Conservation (phyloP, 2,113 vertebrate genomes). For the Typhlomys cinereus region DNA sequence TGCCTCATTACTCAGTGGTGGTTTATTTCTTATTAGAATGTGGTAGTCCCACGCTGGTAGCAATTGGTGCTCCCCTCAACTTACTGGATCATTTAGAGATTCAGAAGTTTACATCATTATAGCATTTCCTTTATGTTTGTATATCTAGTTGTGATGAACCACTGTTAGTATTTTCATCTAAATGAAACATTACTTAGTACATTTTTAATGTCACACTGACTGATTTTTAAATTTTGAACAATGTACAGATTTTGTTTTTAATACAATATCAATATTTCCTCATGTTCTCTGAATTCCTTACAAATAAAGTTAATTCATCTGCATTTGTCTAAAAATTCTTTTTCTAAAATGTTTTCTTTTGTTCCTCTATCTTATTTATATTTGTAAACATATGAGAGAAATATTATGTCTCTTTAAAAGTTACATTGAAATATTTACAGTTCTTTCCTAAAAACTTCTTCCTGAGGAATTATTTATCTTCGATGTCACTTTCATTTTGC, state of each 20-base stretch:
- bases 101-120: constrained; percentile 62
- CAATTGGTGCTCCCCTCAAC: constrained; percentile 71
- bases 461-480: background rate
- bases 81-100: constrained; percentile 70
- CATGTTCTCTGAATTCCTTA: constrained; percentile 82
- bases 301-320: constrained; percentile 84
- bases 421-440: background rate
- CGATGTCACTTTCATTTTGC: constrained; percentile 3
- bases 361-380: constrained; percentile 11
- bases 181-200: constrained; percentile 43
- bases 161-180: constrained; percentile 57
- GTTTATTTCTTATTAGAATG: constrained; percentile 58
- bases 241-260: constrained; percentile 81
- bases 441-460: constrained; percentile 22
- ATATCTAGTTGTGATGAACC: constrained; percentile 55
- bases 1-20: constrained; percentile 39
- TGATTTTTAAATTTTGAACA: constrained; percentile 75
- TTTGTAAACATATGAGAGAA: constrained; percentile 8
- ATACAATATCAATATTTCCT: constrained; percentile 82
- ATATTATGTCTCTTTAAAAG: too few relatives aligned
- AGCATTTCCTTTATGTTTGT: constrained; percentile 68
- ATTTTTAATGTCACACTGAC: constrained; percentile 74
- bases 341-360: constrained; percentile 72
- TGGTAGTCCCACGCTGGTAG: constrained; percentile 42
- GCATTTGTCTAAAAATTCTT: constrained; percentile 80